These are phyloP conservation scores for Altica lythri DNA, from an alignment of 2,888 invertebrate genomes.

Conservation along the genomic window DNA sequence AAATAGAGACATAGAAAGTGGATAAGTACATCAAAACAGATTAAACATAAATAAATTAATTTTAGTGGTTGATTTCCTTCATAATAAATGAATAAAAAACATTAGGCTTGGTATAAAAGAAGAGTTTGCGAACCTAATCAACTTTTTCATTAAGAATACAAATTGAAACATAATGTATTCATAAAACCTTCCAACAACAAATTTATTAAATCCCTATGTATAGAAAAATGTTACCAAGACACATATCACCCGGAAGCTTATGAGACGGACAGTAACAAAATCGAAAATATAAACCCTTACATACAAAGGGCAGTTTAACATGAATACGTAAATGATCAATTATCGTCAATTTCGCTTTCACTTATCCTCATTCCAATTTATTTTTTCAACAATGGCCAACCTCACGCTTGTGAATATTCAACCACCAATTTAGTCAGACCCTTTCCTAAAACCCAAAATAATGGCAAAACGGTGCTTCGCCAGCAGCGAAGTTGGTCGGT, in stretches of 20 bases:
- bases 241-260: neutral
- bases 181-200: too few relatives aligned
- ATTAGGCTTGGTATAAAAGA: too few relatives aligned
- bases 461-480: neutral
- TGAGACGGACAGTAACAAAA: neutral
- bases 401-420: constrained; percentile 12
- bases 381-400: constrained; percentile 17
- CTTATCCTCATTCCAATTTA: constrained; percentile 14
- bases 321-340: constrained; percentile 19
- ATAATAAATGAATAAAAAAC: too few relatives aligned
- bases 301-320: constrained; percentile 10
- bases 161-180: too few relatives aligned
- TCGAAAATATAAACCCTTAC: constrained; percentile 6
- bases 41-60: too few relatives aligned
- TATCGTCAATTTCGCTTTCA: constrained; percentile 16
- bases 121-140: too few relatives aligned
- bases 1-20: too few relatives aligned
- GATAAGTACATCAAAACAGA: too few relatives aligned
- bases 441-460: neutral
- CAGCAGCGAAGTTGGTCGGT: constrained; percentile 4
- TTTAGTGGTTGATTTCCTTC: too few relatives aligned
- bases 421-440: constrained; percentile 11
- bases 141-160: too few relatives aligned
- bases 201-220: too few relatives aligned
- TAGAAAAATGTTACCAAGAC: too few relatives aligned